Base-by-base conservation (phyloP, 1,140 invertebrate species). In the Drosophila santomea region DNA sequence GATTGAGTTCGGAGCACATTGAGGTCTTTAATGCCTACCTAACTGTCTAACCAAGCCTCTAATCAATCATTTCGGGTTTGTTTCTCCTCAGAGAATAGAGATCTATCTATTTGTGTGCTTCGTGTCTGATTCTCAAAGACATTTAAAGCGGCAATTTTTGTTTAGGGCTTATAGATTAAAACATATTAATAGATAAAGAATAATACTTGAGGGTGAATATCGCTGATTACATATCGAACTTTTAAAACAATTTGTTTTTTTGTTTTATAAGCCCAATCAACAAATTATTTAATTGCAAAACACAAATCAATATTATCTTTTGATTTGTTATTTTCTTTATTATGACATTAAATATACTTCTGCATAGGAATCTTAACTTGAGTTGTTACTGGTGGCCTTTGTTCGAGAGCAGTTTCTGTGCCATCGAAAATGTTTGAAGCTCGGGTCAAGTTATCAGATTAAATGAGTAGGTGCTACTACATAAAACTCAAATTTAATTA, bases 61-160 rank as follows among this genome's bases (percentile, higher is more conserved):
- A 88, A 88, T 88, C 83, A 88, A 88, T 88, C 83, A 88, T 71
- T 72, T 60, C 25, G 74, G 28, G 17, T 38, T 57, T 75, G 36
- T 75, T 36, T 71, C 52, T 44, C n/a, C n/a, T 23, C 10, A 45
- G 36, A 71, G 51, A 71, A 71, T 71, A 39, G 25, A 39, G 58
- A 50, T 17, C 8, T 68, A 23, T 69, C 54, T 11, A 48, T 48
- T 11, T 20, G 15, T n/a, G 38, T 41, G 52, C n/a, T 25, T 25
- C 25, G 20, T 20, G 20, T 20, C 20, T 20, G 2, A 20, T 32
- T 32, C 28, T 3, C 28, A 32, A 8, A 32, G 28, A 32, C 7
- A 32, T 32, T 32, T 8, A 10, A 32, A 8, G 2, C 8, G 7
- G 28, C 8, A 32, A 32, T 32, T 32, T 3, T 32, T 8, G 28